phyloP scores from a whole-genome alignment of 2,113 vertebrate species.

The Channa maculata region DNA sequence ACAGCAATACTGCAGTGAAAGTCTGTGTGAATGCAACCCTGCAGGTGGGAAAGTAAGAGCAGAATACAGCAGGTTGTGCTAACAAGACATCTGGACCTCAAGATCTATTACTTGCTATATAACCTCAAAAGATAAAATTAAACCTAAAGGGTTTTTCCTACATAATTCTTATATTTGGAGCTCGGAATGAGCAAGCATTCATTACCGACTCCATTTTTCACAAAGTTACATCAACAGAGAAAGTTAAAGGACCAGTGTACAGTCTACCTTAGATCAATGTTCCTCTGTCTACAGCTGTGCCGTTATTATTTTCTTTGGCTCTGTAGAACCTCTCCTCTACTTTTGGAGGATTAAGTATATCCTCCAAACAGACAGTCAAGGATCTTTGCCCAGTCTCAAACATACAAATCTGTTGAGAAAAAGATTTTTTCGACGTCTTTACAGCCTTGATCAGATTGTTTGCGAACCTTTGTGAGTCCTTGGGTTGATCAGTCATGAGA shows the following conservation, averaged over 20 bases:
- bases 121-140: no score
- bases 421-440: not conserved
- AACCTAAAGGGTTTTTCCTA: not conserved
- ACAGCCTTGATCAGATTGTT: not conserved
- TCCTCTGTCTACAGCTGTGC: conserved; percentile 17
- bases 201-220: conserved; percentile 14
- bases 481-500: no score
- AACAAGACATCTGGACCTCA: no score
- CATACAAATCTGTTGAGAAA: conserved; percentile 24
- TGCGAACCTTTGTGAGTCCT: not conserved
- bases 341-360: conserved; percentile 38
- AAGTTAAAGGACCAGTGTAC: conserved; percentile 15
- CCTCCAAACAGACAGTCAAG: conserved; percentile 20
- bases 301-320: conserved; percentile 50
- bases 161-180: not conserved
- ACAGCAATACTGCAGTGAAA: no score
- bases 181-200: not conserved
- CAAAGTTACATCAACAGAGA: conserved; percentile 1
- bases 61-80: no score
- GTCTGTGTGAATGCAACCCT: no score
- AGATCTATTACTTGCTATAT: no score
- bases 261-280: conserved; percentile 33
- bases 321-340: conserved; percentile 10
- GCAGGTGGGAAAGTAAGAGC: no score
- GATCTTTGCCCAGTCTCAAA: conserved; percentile 19